Base-by-base conservation (phyloP, 2,797 vertebrate species). In the Hypotaenidia philippensis region DNA sequence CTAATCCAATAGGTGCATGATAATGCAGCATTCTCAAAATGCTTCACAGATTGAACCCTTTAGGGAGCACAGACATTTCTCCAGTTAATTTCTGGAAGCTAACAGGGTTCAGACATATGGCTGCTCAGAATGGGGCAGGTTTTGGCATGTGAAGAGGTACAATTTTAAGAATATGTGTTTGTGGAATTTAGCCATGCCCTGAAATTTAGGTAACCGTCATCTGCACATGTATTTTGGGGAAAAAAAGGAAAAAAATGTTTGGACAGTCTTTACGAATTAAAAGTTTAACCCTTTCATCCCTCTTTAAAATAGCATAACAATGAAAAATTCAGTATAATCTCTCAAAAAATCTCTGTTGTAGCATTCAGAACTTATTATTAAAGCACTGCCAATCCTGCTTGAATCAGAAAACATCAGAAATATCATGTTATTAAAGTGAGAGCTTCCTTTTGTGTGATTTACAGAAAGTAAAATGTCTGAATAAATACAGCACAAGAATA, bases 11-110 rank as follows among this genome's bases (percentile, higher is more conserved):
- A 71, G 45, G 16, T 86, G 17, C 53, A 55, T 89, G 29, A 21
- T 96, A 83, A 77, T 68, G 14, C 18, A 49, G 20, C 31, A 50
- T 50, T 66, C 41, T 55, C n/a, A 90, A 79, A 91, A 71, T 70
- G 3, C 21, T 75, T 93, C 89, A 94, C 69, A 93, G 49, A 91
- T 53, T 91, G 87, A 91, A 64, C 60, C 44, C 78, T 75, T 83
- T 45, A 87, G 65, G 89, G 45, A 94, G 20, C 3, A 4, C 2
- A 87, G 64, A 89, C 9, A 68, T 68, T 85, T 80, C 31, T 92
- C 14, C 49, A n/a, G 61, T 34, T 64, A 74, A 78, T 91, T 91
- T 85, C 40, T 93, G 68, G 69, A 92, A 92, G 75, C 14, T 14
- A 74, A 19, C 21, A 32, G 14, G 2, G 9, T 83, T 89, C 85